phyloP scores from a whole-genome alignment of 2,113 vertebrate genomes.

The Ammodramus savannarum region DNA sequence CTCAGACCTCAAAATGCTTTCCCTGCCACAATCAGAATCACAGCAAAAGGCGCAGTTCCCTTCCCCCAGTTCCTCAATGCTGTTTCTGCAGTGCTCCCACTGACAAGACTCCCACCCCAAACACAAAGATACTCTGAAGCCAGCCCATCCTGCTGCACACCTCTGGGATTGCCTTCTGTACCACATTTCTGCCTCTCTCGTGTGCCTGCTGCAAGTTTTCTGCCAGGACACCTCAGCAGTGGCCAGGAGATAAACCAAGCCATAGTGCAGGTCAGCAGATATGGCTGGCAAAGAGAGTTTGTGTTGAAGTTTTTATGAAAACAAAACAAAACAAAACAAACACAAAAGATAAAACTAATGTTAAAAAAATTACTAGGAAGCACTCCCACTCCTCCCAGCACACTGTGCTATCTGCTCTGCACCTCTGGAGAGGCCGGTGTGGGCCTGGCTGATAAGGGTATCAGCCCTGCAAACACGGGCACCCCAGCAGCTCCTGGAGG shows the following conservation, averaged over 20 bases:
- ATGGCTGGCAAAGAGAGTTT: rapidly evolving
- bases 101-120: neutral
- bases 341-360: neutral
- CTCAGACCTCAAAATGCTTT: neutral
- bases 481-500: neutral
- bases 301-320: rapidly evolving
- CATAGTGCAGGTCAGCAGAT: neutral
- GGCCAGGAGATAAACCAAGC: neutral
- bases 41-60: neutral
- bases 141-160: neutral
- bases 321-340: neutral
- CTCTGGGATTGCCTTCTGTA: neutral
- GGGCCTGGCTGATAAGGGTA: neutral
- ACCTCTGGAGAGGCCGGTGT: neutral
- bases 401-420: rapidly evolving
- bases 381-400: neutral
- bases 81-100: neutral
- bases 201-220: neutral
- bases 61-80: neutral
- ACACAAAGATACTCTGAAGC: neutral
- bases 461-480: neutral
- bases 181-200: neutral
- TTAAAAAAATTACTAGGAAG: neutral
- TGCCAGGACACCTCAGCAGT: neutral
- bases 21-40: neutral